Base-by-base conservation (phyloP, 1,140 invertebrate species). In the Saccostrea glomerata region DNA sequence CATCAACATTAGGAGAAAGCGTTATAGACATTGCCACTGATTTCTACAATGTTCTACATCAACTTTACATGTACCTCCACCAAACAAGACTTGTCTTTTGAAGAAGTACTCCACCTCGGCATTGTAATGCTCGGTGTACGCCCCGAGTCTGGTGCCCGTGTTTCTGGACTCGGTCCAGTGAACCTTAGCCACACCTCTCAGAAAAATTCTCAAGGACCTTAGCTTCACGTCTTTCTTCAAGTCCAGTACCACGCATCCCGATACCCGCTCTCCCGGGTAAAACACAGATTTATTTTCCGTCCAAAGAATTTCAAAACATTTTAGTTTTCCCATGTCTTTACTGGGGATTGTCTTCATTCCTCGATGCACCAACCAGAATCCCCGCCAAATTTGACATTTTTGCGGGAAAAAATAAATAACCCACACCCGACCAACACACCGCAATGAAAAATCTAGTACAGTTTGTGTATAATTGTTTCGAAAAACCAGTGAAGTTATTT, bases 61-160 rank as follows among this genome's bases (percentile, higher is more conserved):
- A 36, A 36, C 30, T 36, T 13, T 54, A 25, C 30, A 84, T 63
- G 36, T 91, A 95, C 95, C 95, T 93, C 94, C 93, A 36, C 95
- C 95, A 92, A 95, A 95, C 9, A 96, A 91, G 82, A 95, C 93
- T 90, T 95, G 95, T 90, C 94, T 91, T 89, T 95, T 95, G 87
- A 95, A 94, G 89, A 96, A 95, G 90, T 96, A 96, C 92, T 96
- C 95, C 47, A 95, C 95, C 90, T 96, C 95, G 30, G 95, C 94
- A 90, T 95, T 95, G 90, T 95, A 96, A 92, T 96, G 95, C 92
- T 96, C 95, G 25, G 95, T 96, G 89, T 96, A 96, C n/a, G 95
- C 94, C 15, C 95, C 95, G 7, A 96, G 92, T 85, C 95, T 87
- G 89, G 95, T 95, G 20, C 95, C 95, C 9, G 95, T 95, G 90